Evolutionary conservation across 2,797 vertebrate genomes (phyloP).

Genomic region (Lutjanus argentimaculatus): DNA sequence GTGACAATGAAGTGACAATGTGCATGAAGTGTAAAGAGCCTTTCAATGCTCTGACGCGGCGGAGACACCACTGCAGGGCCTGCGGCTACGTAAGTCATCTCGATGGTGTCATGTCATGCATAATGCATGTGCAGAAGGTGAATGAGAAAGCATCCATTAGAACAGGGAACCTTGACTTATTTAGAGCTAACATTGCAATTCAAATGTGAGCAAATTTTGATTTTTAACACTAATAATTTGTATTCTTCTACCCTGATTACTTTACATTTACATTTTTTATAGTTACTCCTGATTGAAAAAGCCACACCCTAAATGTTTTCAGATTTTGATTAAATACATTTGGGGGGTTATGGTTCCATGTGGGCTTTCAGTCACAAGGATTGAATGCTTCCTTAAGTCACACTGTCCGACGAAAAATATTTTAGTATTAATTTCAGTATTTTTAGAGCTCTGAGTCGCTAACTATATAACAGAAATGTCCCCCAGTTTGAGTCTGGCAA

Average conservation of each 20-base stretch:
- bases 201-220: background rate
- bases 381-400: background rate
- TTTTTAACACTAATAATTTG: background rate
- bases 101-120: background rate
- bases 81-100: slow-evolving; percentile 91
- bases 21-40: slow-evolving; percentile 97
- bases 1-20: slow-evolving; percentile 98
- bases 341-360: background rate
- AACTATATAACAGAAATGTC: background rate
- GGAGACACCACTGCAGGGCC: slow-evolving; percentile 96
- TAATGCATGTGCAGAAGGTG: background rate
- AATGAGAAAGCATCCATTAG: background rate
- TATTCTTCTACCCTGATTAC: background rate
- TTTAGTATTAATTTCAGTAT: no score
- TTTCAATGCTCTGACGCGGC: slow-evolving; percentile 94
- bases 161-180: background rate
- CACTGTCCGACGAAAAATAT: background rate
- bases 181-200: background rate
- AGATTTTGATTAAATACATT: background rate
- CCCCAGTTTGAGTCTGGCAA: background rate
- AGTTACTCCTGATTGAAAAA: background rate
- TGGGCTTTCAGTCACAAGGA: background rate
- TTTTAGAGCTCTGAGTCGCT: background rate
- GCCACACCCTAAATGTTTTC: background rate
- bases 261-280: background rate